Conservation (phyloP, 2,888 invertebrate genomes). For the Yponomeuta evonymella region DNA sequence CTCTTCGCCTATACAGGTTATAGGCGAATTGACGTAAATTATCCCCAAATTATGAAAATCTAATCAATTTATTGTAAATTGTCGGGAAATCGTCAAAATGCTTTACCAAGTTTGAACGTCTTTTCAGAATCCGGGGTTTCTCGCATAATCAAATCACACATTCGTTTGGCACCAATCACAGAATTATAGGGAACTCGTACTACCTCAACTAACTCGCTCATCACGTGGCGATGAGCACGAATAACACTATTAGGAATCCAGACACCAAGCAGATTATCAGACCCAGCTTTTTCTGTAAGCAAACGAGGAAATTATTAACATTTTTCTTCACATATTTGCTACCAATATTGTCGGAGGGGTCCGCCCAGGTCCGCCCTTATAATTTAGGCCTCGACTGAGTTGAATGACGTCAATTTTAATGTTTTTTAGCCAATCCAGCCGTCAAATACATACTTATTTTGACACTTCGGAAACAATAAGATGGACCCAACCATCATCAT, state of each 20-base stretch:
- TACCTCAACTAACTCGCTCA: neutral
- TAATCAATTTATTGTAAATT: neutral
- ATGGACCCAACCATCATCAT: too few species aligned
- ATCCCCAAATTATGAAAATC: neutral
- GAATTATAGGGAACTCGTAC: neutral
- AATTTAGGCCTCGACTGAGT: too few species aligned
- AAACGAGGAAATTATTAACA: conserved; percentile 13
- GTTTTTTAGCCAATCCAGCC: too few species aligned
- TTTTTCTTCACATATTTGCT: too few species aligned
- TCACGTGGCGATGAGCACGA: conserved; percentile 52
- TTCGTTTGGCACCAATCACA: conserved; percentile 6
- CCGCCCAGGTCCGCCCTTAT: too few species aligned
- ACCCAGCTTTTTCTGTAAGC: conserved; percentile 58
- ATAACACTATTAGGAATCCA: conserved; percentile 52
- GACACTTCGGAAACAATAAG: too few species aligned
- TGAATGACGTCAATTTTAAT: too few species aligned
- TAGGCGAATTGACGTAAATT: neutral
- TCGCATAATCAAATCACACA: neutral
- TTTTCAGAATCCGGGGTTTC: neutral
- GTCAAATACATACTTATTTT: too few species aligned
- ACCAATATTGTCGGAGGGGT: too few species aligned
- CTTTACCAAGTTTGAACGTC: neutral
- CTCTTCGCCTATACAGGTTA: neutral
- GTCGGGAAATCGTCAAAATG: too few species aligned
- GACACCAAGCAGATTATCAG: conserved; percentile 50